Percentiles rank a stretch among this genome's conserved stretches.
phyloP scores from a whole-genome alignment of 1,140 invertebrate species.

The Drosophila tani region DNA sequence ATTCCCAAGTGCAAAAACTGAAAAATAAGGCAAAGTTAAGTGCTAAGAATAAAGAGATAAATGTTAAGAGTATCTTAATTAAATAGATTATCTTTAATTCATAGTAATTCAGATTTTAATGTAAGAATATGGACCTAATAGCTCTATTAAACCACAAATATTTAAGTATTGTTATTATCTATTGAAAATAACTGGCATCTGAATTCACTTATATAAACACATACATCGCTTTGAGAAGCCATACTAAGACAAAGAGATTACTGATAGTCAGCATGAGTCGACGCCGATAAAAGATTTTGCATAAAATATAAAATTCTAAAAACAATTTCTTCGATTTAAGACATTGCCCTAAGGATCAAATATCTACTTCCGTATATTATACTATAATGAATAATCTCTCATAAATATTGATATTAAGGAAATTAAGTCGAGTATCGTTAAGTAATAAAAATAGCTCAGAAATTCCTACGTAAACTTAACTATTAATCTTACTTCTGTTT shows the following conservation, averaged over 20 bases:
- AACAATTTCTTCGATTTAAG: not conserved
- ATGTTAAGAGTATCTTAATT: too few species aligned
- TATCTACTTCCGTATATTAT: too few species aligned
- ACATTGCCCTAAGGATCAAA: too few species aligned
- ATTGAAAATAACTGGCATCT: too few species aligned
- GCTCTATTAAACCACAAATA: not conserved
- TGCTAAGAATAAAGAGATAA: too few species aligned
- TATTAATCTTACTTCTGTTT: slow-evolving; percentile 64
- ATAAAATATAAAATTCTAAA: not conserved
- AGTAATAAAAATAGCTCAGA: too few species aligned
- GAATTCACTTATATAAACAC: not conserved
- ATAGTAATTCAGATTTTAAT: not conserved
- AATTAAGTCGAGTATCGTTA: too few species aligned
- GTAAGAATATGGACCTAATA: not conserved
- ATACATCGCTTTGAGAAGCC: not conserved
- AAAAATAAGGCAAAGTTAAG: not conserved
- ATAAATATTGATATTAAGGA: too few species aligned
- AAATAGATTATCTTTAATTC: too few species aligned
- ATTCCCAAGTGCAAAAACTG: slow-evolving; percentile 81
- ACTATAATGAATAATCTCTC: too few species aligned
- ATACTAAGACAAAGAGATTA: not conserved
- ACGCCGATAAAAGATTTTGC: not conserved
- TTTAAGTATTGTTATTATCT: not conserved
- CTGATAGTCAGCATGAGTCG: not conserved
- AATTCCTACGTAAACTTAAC: too few species aligned